Conservation (phyloP, 2,888 invertebrate genomes). For the Phorcus lineatus region DNA sequence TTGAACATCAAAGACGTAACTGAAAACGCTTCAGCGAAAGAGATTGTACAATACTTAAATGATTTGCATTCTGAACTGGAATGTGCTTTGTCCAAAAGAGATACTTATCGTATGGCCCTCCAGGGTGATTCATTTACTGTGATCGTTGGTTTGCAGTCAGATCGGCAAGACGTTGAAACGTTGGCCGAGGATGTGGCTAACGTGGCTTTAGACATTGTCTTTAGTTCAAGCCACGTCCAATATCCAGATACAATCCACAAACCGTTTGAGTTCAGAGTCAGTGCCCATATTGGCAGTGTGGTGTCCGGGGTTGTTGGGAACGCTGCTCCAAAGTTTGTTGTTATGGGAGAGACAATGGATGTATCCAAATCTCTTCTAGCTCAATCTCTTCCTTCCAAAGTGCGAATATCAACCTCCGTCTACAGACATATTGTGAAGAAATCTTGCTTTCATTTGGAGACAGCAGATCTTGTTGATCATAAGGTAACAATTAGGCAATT, state of each 20-base stretch:
- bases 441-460: constrained; percentile 29
- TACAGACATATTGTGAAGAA: constrained; percentile 40
- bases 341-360: constrained; percentile 51
- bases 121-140: constrained; percentile 21
- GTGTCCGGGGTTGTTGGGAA: constrained; percentile 52
- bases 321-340: constrained; percentile 46
- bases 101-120: not conserved
- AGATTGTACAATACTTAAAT: constrained; percentile 31
- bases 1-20: constrained; percentile 6
- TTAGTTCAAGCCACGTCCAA: constrained; percentile 3
- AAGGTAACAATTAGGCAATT: constrained; percentile 25
- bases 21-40: constrained; percentile 9
- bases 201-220: constrained; percentile 36
- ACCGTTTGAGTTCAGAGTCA: constrained; percentile 28
- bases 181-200: constrained; percentile 31
- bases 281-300: constrained; percentile 47
- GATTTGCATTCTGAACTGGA: constrained; percentile 28
- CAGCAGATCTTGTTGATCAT: constrained; percentile 30
- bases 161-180: constrained; percentile 31
- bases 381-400: constrained; percentile 36
- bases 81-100: not conserved
- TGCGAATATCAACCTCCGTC: constrained; percentile 43
- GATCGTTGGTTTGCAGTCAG: constrained; percentile 18
- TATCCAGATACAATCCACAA: not conserved
- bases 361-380: constrained; percentile 43